Percentiles rank a stretch among this genome's conserved stretches.
Evolutionary conservation across 2,888 invertebrate species (phyloP).

Genomic region (Eugnorisma glareosa): DNA sequence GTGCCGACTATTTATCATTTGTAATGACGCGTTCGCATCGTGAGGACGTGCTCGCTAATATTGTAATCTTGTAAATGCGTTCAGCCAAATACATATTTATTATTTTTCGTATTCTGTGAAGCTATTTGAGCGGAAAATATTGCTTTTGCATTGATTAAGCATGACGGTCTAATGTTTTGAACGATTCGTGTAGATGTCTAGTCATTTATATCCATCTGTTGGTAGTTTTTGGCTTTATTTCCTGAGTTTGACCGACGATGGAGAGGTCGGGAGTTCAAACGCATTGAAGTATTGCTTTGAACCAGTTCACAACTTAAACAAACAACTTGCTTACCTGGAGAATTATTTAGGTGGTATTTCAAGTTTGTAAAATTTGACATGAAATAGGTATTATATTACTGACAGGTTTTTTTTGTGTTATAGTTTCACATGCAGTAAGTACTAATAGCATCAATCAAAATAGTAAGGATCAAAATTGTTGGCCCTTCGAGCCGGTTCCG

Average conservation of each 20-base stretch:
- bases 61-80: constrained; percentile 90
- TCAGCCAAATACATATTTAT: constrained; percentile 87
- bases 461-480: neutral
- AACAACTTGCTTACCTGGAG: neutral
- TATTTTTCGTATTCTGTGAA: constrained; percentile 78
- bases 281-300: constrained; percentile 13
- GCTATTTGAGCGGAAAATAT: constrained; percentile 87
- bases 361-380: neutral
- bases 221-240: constrained; percentile 29
- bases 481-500: neutral
- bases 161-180: constrained; percentile 76
- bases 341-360: neutral
- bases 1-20: constrained; percentile 90
- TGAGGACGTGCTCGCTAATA: constrained; percentile 87
- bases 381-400: neutral
- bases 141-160: constrained; percentile 83
- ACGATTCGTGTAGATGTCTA: constrained; percentile 66
- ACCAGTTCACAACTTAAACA: constrained; percentile 11
- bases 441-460: neutral
- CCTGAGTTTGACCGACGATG: neutral
- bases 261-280: constrained; percentile 22
- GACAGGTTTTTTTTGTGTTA: neutral
- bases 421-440: neutral
- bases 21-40: constrained; percentile 86
- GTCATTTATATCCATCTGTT: constrained; percentile 68